A percentile compares a stretch with the other conserved stretches of the same genome.
These are phyloP conservation scores for Heliconius melpomene DNA, from an alignment of 1,140 invertebrate species.

Conservation along the genomic window DNA sequence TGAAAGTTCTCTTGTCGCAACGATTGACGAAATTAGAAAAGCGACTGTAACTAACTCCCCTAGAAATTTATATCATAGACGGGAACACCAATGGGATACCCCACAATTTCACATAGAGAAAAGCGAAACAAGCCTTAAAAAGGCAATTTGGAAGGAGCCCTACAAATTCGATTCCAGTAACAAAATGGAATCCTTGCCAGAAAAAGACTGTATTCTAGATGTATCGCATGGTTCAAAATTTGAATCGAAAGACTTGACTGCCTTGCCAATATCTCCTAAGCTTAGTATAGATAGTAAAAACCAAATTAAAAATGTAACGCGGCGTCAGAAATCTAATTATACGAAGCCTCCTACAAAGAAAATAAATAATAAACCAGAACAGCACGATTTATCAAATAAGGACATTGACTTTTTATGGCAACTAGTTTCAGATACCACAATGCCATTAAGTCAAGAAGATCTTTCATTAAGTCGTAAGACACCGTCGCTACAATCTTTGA, in stretches of 20 bases:
- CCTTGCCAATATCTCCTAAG: conserved; percentile 41
- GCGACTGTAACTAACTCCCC: conserved; percentile 82
- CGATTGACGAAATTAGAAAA: conserved; percentile 85
- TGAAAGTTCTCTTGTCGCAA: conserved; percentile 83
- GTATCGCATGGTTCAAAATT: conserved; percentile 55
- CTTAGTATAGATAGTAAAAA: conserved; percentile 43
- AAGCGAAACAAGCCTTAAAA: conserved; percentile 67
- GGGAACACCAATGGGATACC: conserved; percentile 81
- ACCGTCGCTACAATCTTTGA: conserved; percentile 76
- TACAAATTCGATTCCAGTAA: conserved; percentile 69
- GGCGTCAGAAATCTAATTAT: conserved; percentile 52
- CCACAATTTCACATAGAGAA: conserved; percentile 72
- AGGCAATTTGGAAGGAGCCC: conserved; percentile 78
- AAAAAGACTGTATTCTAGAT: conserved; percentile 70
- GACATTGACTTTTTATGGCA: conserved; percentile 79
- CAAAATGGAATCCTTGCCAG: conserved; percentile 71
- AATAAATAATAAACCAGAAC: conserved; percentile 56
- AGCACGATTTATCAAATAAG: conserved; percentile 74
- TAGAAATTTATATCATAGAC: conserved; percentile 82
- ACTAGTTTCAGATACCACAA: conserved; percentile 71
- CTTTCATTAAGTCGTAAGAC: conserved; percentile 66
- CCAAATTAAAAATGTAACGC: conserved; percentile 54
- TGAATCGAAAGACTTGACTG: conserved; percentile 53
- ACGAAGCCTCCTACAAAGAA: conserved; percentile 57
- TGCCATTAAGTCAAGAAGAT: conserved; percentile 63